A percentile compares a stretch with the other conserved stretches of the same genome.
Conservation (phyloP, 2,113 vertebrate species). For the Perca schrenkii region DNA sequence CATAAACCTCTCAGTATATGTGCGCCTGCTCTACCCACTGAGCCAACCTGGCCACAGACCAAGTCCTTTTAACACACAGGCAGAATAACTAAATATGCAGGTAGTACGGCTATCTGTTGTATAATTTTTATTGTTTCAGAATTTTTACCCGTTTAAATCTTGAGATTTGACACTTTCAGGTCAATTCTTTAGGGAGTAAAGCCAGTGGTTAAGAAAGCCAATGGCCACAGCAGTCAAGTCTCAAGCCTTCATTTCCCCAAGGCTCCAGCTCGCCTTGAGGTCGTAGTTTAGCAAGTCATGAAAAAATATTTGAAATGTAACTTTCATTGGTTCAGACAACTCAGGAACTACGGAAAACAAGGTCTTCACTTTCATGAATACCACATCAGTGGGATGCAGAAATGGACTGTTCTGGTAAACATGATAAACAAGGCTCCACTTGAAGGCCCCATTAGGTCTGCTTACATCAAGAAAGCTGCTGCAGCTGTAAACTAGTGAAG, state of each 20-base stretch:
- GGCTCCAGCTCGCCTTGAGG: background rate
- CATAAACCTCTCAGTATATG: too few relatives aligned
- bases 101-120: background rate
- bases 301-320: background rate
- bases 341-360: background rate
- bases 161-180: too few relatives aligned
- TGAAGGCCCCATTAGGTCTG: conserved; percentile 36
- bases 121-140: background rate
- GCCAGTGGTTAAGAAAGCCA: too few relatives aligned
- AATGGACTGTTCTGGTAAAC: conserved; percentile 29
- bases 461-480: conserved; percentile 10
- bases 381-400: background rate
- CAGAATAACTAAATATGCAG: background rate
- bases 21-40: too few relatives aligned
- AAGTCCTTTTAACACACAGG: background rate
- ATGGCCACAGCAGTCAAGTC: background rate
- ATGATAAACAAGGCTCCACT: conserved; percentile 14
- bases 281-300: background rate
- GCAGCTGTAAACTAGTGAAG: background rate
- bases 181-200: too few relatives aligned
- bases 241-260: background rate
- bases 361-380: background rate
- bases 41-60: too few relatives aligned
- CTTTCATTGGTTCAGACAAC: background rate
- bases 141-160: background rate